Percentiles rank a stretch among this genome's conserved stretches.
Evolutionary conservation across 1,140 invertebrate species (phyloP).

Genomic region (Alviniconcha marisindica): DNA sequence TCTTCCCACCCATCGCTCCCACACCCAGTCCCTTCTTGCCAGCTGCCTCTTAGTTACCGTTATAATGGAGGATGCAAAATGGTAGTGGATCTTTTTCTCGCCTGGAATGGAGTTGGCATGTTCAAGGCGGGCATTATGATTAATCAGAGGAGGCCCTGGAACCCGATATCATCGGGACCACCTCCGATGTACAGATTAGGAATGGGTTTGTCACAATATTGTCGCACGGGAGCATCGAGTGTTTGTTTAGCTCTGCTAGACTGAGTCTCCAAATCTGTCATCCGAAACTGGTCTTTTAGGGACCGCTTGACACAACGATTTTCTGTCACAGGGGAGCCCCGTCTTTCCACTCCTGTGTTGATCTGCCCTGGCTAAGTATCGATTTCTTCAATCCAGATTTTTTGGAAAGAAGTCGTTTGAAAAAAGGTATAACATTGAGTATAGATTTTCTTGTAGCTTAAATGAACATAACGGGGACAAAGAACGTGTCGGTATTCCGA

Average conservation of each 20-base stretch:
- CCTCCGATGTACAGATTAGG: background rate
- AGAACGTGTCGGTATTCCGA: too few species aligned
- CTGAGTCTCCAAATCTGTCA: background rate
- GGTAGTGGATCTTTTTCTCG: too few species aligned
- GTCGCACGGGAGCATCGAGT: background rate
- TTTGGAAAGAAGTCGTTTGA: too few species aligned
- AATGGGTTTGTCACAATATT: background rate
- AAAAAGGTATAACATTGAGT: too few species aligned
- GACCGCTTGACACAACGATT: background rate
- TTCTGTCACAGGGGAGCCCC: background rate
- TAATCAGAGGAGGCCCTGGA: background rate
- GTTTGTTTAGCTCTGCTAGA: background rate
- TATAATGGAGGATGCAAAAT: too few species aligned
- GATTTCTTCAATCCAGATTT: background rate
- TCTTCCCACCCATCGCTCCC: too few species aligned
- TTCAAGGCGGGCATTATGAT: too few species aligned
- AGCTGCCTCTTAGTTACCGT: too few species aligned
- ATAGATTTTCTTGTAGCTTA: too few species aligned
- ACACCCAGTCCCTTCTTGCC: too few species aligned
- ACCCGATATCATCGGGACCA: background rate
- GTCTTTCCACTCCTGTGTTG: background rate
- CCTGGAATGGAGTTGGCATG: too few species aligned
- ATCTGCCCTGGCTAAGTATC: background rate
- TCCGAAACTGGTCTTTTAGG: background rate
- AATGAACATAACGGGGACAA: too few species aligned